These are phyloP conservation scores for Habroteleia sp. DNA, from an alignment of 2,888 invertebrate species.

Conservation along the genomic window DNA sequence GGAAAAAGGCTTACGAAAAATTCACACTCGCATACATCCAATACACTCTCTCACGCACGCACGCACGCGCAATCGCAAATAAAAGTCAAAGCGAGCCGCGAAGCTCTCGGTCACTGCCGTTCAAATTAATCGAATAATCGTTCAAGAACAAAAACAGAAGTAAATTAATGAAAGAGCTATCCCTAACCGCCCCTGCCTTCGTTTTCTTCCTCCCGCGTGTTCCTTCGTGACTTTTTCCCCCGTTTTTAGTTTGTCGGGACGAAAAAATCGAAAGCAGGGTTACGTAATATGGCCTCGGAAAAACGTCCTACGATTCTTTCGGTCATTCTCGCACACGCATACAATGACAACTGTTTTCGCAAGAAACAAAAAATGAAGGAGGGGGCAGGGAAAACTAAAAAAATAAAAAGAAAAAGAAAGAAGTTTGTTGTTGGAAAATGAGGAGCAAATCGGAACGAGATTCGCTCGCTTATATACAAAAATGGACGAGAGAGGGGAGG, in stretches of 20 bases:
- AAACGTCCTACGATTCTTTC: no score
- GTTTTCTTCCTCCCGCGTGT: no score
- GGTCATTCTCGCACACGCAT: no score
- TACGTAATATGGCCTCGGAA: no score
- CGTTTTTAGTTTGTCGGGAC: no score
- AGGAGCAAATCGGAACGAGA: not conserved
- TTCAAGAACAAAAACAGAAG: not conserved
- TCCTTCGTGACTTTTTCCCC: no score
- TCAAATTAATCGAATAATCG: not conserved
- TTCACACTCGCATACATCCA: not conserved
- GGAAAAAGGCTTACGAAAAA: slow-evolving; percentile 25
- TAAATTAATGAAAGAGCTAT: not conserved
- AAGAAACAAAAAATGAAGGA: not conserved
- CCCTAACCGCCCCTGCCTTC: no score
- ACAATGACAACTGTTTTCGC: no score
- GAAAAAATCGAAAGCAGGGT: no score
- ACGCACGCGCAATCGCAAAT: slow-evolving; percentile 10
- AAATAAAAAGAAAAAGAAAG: not conserved
- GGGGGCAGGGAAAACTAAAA: not conserved
- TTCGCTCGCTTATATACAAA: slow-evolving; percentile 17
- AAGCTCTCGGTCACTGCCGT: slow-evolving; percentile 5
- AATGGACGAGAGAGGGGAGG: not conserved
- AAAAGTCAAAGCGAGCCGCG: slow-evolving; percentile 14
- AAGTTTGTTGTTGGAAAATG: not conserved
- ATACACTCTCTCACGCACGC: not conserved